Evolutionary conservation across 2,113 vertebrate species (phyloP).

Genomic region (Sinocyclocheilus grahami): DNA sequence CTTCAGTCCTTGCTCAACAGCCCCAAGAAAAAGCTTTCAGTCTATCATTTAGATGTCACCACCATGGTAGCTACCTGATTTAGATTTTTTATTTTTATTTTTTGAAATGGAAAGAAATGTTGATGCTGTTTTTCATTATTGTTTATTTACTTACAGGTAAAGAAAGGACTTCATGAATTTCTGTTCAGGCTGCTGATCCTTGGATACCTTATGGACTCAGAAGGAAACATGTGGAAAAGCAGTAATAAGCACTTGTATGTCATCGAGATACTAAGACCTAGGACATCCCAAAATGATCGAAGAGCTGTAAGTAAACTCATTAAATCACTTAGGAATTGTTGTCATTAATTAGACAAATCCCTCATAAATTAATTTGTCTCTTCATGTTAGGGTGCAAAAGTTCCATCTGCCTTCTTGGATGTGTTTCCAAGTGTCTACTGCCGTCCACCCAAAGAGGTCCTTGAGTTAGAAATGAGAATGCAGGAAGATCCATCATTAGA

Average conservation of each 20-base stretch:
- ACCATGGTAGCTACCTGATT: constrained; percentile 69
- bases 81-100: no score
- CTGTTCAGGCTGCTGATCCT: constrained; percentile 91
- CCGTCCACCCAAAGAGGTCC: constrained; percentile 86
- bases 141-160: constrained; percentile 75
- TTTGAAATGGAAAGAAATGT: no score
- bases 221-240: constrained; percentile 89
- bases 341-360: no score
- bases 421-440: constrained; percentile 89
- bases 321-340: neutral
- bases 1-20: constrained; percentile 76
- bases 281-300: constrained; percentile 44
- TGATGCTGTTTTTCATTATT: neutral
- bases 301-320: constrained; percentile 69
- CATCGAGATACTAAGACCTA: constrained; percentile 82
- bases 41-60: constrained; percentile 94
- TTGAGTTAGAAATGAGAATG: constrained; percentile 70
- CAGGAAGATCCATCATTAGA: constrained; percentile 51
- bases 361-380: constrained; percentile 21
- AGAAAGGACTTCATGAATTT: constrained; percentile 84
- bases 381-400: constrained; percentile 54
- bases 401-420: constrained; percentile 73
- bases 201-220: constrained; percentile 82
- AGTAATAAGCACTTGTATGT: constrained; percentile 84
- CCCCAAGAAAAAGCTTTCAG: constrained; percentile 68